Evolutionary conservation across 2,888 invertebrate species (phyloP).

Genomic region (Drosophila paranaensis): DNA sequence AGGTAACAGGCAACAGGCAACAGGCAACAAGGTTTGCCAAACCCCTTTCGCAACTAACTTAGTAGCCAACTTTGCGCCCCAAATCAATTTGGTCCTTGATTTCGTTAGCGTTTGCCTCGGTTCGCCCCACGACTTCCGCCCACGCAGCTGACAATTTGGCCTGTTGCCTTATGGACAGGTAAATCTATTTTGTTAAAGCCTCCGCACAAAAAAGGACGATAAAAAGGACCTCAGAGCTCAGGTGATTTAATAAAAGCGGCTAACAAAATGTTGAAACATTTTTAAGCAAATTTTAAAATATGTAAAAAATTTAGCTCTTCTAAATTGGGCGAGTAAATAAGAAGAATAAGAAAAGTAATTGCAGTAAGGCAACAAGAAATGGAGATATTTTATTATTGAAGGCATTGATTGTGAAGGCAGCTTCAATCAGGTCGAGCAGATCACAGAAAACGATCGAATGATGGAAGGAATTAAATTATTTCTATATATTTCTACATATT

Average conservation of each 20-base stretch:
- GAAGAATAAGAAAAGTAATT: background rate
- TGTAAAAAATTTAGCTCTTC: too few relatives aligned
- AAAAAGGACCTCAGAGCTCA: background rate
- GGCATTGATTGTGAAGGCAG: too few relatives aligned
- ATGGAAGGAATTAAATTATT: too few relatives aligned
- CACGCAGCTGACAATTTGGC: constrained; percentile 49
- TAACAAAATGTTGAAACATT: background rate
- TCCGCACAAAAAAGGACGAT: background rate
- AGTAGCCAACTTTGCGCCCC: constrained; percentile 9
- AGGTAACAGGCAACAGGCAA: constrained; percentile 15
- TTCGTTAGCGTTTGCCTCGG: constrained; percentile 59
- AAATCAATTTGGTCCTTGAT: constrained; percentile 53
- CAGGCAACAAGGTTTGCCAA: constrained; percentile 30
- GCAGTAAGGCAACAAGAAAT: too few relatives aligned
- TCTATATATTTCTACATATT: too few relatives aligned
- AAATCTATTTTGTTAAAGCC: constrained; percentile 43
- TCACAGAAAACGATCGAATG: too few relatives aligned
- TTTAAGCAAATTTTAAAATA: too few relatives aligned
- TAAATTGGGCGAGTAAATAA: background rate
- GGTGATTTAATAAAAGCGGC: background rate
- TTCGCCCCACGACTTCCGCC: constrained; percentile 68
- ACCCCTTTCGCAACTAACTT: constrained; percentile 39
- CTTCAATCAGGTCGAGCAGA: too few relatives aligned
- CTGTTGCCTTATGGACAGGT: constrained; percentile 47
- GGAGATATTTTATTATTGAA: too few relatives aligned